Conservation (phyloP, 2,113 vertebrate genomes). For the Colossoma macropomum region DNA sequence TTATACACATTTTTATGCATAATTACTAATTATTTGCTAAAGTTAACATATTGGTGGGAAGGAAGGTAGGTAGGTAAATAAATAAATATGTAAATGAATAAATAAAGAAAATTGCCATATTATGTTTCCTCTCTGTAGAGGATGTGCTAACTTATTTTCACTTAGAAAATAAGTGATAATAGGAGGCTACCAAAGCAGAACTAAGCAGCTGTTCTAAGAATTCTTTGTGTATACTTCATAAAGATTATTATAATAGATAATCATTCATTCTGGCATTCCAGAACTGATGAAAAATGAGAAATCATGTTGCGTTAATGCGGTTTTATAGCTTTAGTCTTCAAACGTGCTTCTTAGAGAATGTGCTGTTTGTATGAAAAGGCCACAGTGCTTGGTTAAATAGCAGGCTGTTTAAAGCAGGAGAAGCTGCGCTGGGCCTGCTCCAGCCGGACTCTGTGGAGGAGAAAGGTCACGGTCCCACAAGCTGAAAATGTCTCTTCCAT, state of each 20-base stretch:
- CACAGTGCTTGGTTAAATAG: background rate
- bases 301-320: background rate
- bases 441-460: background rate
- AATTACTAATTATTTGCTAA: too few relatives aligned
- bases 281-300: background rate
- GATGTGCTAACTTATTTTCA: too few relatives aligned
- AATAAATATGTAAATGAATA: too few relatives aligned
- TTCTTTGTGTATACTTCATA: too few relatives aligned
- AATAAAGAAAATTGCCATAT: too few relatives aligned
- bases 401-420: conserved; percentile 1
- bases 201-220: too few relatives aligned
- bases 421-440: background rate
- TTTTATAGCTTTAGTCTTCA: background rate
- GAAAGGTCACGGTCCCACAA: conserved; percentile 13
- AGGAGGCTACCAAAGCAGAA: too few relatives aligned
- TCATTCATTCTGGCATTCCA: background rate
- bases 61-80: too few relatives aligned
- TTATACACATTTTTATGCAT: too few relatives aligned
- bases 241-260: background rate
- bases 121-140: too few relatives aligned
- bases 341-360: background rate
- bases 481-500: background rate
- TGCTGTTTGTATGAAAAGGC: background rate
- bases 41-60: too few relatives aligned
- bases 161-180: too few relatives aligned